These are phyloP conservation scores for Ceyx margarethae DNA, from an alignment of 2,113 vertebrate genomes.

Conservation along the genomic window DNA sequence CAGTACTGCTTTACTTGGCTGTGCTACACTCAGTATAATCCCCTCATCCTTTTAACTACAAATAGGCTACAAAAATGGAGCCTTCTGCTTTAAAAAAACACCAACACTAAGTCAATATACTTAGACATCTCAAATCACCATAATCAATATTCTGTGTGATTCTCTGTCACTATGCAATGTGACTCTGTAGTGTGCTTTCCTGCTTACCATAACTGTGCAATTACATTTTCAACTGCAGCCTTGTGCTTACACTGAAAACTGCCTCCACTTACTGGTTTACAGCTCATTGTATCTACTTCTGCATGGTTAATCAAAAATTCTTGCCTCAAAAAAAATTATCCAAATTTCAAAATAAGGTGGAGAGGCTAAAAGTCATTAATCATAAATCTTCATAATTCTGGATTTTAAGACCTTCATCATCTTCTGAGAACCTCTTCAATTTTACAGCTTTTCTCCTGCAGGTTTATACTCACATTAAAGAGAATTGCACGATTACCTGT, in stretches of 20 bases:
- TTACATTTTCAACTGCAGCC: not conserved
- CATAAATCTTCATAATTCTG: not conserved
- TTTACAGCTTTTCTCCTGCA: not conserved
- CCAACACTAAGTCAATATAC: not conserved
- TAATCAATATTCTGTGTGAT: not conserved
- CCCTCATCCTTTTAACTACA: not conserved
- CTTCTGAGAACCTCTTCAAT: not conserved
- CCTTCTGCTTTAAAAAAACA: not conserved
- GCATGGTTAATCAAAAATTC: not conserved
- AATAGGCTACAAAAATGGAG: not conserved
- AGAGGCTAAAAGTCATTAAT: not conserved
- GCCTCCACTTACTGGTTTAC: not conserved
- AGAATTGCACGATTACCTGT: not conserved
- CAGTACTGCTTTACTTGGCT: not conserved
- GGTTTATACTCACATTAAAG: not conserved
- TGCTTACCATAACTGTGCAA: not conserved
- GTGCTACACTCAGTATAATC: not conserved
- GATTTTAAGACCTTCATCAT: not conserved
- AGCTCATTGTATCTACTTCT: not conserved
- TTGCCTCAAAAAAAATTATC: not conserved
- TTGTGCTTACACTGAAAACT: not conserved
- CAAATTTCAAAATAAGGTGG: not conserved
- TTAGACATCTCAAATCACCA: not conserved
- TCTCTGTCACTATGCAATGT: not conserved
- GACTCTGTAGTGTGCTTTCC: not conserved